Percentiles rank a stretch among this genome's conserved stretches.
These are phyloP conservation scores for Drosophila borealis DNA, from an alignment of 2,888 invertebrate species.

Conservation along the genomic window DNA sequence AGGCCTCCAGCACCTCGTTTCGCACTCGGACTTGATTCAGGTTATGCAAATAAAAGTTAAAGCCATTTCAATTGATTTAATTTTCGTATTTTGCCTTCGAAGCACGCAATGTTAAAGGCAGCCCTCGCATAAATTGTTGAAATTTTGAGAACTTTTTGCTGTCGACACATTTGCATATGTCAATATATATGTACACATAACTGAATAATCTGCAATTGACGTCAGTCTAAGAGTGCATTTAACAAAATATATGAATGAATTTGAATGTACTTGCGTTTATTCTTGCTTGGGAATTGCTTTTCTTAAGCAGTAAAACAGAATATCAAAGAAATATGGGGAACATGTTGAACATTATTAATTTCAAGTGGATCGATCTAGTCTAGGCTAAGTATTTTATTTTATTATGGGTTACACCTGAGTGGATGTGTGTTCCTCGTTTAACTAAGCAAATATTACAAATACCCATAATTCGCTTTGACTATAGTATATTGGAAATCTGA, in stretches of 20 bases:
- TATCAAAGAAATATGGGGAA: not conserved
- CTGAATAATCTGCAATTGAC: constrained; percentile 47
- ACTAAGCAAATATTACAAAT: not conserved
- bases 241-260: constrained; percentile 2
- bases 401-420: not conserved
- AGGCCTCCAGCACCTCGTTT: no score
- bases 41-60: not conserved
- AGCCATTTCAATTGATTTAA: not conserved
- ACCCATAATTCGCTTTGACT: not conserved
- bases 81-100: not conserved
- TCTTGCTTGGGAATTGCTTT: constrained; percentile 3
- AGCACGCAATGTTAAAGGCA: not conserved
- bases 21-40: no score
- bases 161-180: not conserved
- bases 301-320: not conserved
- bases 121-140: not conserved
- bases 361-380: not conserved
- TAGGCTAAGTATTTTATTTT: not conserved
- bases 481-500: constrained; percentile 12
- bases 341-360: not conserved
- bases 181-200: constrained; percentile 1
- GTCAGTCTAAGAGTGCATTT: constrained; percentile 33
- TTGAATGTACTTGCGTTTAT: constrained; percentile 9
- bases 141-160: not conserved
- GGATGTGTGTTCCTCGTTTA: not conserved